Percentiles rank a stretch among this genome's conserved stretches.
These are phyloP conservation scores for Oligia fasciuncula DNA, from an alignment of 2,888 invertebrate species.

Conservation along the genomic window DNA sequence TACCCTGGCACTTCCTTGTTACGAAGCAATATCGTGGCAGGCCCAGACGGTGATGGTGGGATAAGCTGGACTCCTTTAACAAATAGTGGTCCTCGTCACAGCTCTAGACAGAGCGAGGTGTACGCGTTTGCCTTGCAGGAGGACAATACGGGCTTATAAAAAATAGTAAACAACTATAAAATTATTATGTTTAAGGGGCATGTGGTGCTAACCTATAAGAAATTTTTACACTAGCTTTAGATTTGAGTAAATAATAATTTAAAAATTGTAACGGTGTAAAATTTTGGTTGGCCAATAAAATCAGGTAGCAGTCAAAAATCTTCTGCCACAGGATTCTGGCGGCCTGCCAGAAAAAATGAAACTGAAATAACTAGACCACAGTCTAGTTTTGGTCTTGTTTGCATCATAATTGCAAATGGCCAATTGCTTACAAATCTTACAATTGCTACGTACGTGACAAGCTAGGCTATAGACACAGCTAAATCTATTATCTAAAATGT, in stretches of 20 bases:
- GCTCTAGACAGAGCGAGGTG: not conserved
- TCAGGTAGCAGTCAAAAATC: not conserved
- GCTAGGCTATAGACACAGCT: constrained; percentile 31
- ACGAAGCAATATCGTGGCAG: not conserved
- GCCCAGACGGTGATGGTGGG: fast-evolving
- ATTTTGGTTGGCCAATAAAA: not conserved
- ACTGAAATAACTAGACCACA: constrained; percentile 41
- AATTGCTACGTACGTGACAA: constrained; percentile 62
- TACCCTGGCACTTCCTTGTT: not conserved
- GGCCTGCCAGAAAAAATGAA: constrained; percentile 16
- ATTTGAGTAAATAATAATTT: no score
- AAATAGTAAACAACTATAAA: not conserved
- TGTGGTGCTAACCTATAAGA: no score
- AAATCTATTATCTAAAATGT: constrained; percentile 31
- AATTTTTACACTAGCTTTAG: no score
- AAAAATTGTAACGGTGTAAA: no score
- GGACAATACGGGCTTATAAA: no score
- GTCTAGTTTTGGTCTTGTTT: constrained; percentile 51
- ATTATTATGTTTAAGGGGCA: no score
- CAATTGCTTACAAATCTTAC: constrained; percentile 58
- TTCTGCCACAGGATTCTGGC: not conserved
- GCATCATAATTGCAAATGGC: constrained; percentile 59
- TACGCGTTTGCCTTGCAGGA: not conserved
- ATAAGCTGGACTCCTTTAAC: not conserved
- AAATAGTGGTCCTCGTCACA: not conserved